These are phyloP conservation scores for Lycaena phlaeas DNA, from an alignment of 2,888 invertebrate species.

Conservation along the genomic window DNA sequence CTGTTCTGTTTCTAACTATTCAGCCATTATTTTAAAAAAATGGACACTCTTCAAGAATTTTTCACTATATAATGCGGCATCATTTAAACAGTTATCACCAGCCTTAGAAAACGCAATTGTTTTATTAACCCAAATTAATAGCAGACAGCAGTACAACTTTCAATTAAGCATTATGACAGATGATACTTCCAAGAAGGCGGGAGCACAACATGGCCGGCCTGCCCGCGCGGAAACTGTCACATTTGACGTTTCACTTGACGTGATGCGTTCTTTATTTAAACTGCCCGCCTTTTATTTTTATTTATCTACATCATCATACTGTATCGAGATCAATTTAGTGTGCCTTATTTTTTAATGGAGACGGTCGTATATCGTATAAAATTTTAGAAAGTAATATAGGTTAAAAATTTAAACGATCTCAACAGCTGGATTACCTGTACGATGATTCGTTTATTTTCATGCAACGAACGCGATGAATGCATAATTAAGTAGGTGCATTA, in stretches of 20 bases:
- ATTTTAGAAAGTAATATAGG: constrained; percentile 30
- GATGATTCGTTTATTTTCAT: constrained; percentile 57
- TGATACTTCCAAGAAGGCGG: constrained; percentile 55
- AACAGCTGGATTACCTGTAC: constrained; percentile 66
- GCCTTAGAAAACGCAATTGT: constrained; percentile 16
- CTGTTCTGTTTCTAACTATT: too few species aligned
- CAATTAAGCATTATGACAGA: constrained; percentile 29
- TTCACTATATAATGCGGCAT: too few species aligned
- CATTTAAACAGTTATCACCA: too few species aligned
- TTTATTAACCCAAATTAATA: constrained; percentile 29
- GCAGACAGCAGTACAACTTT: constrained; percentile 33
- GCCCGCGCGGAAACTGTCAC: constrained; percentile 71
- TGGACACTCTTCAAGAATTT: too few species aligned
- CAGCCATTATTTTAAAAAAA: too few species aligned
- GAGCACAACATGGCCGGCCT: constrained; percentile 43
- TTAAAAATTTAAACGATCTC: constrained; percentile 56
- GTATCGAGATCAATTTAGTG: constrained; percentile 35
- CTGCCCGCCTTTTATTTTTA: constrained; percentile 60
- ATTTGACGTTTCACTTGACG: constrained; percentile 69
- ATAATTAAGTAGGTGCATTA: constrained; percentile 65
- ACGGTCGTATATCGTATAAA: constrained; percentile 41
- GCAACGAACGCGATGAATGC: constrained; percentile 61
- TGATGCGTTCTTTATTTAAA: constrained; percentile 67
- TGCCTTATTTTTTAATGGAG: constrained; percentile 29
- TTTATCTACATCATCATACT: constrained; percentile 55